Conservation (phyloP, 2,888 invertebrate genomes). For the Margaritifera margaritifera region DNA sequence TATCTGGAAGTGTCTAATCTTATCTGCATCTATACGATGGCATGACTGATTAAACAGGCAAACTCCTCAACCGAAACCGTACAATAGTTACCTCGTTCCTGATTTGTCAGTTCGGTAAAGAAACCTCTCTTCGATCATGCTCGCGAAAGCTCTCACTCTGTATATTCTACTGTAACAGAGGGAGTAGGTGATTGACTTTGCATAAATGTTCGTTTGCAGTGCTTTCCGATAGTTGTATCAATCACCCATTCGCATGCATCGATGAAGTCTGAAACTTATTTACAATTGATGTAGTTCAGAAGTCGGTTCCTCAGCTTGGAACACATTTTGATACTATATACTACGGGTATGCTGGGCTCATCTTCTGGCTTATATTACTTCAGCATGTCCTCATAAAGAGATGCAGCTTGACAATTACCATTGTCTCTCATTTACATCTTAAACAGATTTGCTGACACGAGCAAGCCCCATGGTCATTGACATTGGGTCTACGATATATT, state of each 20-base stretch:
- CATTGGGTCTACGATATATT: conserved; percentile 28
- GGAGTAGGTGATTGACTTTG: conserved; percentile 12
- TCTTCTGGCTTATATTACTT: conserved; percentile 28
- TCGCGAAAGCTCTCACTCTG: conserved; percentile 23
- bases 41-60: conserved; percentile 1
- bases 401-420: conserved; percentile 13
- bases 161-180: conserved; percentile 10
- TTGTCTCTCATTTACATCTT: conserved; percentile 14
- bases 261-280: conserved; percentile 18
- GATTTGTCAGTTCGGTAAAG: conserved; percentile 12
- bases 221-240: conserved; percentile 29
- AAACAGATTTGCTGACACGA: conserved; percentile 23
- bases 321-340: conserved; percentile 12
- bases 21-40: conserved; percentile 9
- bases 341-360: conserved; percentile 14
- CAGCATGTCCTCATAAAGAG: conserved; percentile 20
- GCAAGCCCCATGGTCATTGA: conserved; percentile 18
- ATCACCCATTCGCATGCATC: conserved; percentile 22
- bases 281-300: conserved; percentile 6
- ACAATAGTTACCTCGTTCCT: conserved; percentile 11
- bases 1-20: conserved; percentile 10
- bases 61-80: conserved; percentile 12
- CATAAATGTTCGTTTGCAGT: conserved; percentile 17
- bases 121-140: conserved; percentile 31
- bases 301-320: conserved; percentile 10